These are phyloP conservation scores for Drosophila kuntzei DNA, from an alignment of 2,888 invertebrate genomes.

Conservation along the genomic window DNA sequence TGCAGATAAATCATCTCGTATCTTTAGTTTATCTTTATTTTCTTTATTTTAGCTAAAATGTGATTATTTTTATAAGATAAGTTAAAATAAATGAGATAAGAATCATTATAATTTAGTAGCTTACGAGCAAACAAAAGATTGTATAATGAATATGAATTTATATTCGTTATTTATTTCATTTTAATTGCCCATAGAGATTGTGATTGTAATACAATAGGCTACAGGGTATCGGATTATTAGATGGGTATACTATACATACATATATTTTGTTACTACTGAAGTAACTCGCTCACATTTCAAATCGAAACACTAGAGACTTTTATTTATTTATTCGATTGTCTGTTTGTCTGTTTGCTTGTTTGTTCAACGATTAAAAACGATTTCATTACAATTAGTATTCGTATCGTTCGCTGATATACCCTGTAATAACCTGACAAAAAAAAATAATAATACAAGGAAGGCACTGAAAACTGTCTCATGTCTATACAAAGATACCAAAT, in stretches of 20 bases:
- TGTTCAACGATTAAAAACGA: conserved; percentile 1
- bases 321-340: conserved; percentile 16
- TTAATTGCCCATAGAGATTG: conserved; percentile 11
- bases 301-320: neutral
- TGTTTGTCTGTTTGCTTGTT: conserved; percentile 19
- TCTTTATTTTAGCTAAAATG: neutral
- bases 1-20: conserved; percentile 10
- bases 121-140: conserved; percentile 6
- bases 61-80: conserved; percentile 4
- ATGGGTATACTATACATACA: neutral
- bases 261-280: conserved; percentile 2
- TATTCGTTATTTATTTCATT: conserved; percentile 8
- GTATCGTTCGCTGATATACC: neutral
- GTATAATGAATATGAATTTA: neutral
- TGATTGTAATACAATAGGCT: too few species aligned
- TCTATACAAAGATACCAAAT: neutral
- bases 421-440: neutral
- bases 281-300: neutral
- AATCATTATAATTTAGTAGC: neutral
- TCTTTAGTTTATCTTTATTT: neutral
- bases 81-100: conserved; percentile 4
- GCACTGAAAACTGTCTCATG: too few species aligned
- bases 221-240: neutral
- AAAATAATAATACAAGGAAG: neutral
- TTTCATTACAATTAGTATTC: neutral